Evolutionary conservation across 92 coral and sea anemone genomes (phyloP).

Genomic region (Zoanthus solanderi): DNA sequence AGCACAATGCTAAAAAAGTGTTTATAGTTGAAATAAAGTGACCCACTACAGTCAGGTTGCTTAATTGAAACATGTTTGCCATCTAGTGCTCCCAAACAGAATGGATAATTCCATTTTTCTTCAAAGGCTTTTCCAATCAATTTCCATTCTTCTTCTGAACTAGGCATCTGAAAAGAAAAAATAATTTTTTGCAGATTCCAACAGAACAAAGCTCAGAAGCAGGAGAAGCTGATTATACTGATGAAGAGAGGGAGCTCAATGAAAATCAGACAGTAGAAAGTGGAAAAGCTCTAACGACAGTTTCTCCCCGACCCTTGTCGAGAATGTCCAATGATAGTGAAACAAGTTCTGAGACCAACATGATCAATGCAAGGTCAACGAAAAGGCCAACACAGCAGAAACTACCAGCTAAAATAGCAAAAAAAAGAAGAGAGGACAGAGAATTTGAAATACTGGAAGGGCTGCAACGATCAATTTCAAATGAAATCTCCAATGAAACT

Average conservation of each 20-base stretch:
- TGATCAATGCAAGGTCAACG: constrained; percentile 12
- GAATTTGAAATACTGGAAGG: constrained; percentile 18
- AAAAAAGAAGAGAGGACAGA: constrained; percentile 28
- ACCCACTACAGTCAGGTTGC: constrained; percentile 7
- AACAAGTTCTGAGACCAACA: constrained; percentile 18
- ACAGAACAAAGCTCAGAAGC: constrained; percentile 10
- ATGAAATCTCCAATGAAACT: constrained; percentile 13
- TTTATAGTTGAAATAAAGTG: constrained; percentile 10
- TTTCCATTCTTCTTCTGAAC: constrained; percentile 18
- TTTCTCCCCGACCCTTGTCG: constrained; percentile 8
- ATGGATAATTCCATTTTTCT: constrained; percentile 15
- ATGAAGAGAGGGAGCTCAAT: constrained; percentile 10
- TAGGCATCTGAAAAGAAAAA: constrained; percentile 8
- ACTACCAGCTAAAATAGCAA: constrained; percentile 8
- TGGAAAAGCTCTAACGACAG: neutral
- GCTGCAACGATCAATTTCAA: constrained; percentile 20
- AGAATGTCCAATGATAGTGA: constrained; percentile 18
- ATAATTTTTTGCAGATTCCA: constrained; percentile 3
- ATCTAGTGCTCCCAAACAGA: constrained; percentile 20
- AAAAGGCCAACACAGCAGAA: constrained; percentile 12
- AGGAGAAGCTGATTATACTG: constrained; percentile 7
- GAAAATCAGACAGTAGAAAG: constrained; percentile 12
- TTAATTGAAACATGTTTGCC: constrained; percentile 14
- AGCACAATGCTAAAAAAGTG: constrained; percentile 22
- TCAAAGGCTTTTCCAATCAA: constrained; percentile 5